Evolutionary conservation across 2,888 invertebrate genomes (phyloP).

Genomic region (Amaurobius ferox): DNA sequence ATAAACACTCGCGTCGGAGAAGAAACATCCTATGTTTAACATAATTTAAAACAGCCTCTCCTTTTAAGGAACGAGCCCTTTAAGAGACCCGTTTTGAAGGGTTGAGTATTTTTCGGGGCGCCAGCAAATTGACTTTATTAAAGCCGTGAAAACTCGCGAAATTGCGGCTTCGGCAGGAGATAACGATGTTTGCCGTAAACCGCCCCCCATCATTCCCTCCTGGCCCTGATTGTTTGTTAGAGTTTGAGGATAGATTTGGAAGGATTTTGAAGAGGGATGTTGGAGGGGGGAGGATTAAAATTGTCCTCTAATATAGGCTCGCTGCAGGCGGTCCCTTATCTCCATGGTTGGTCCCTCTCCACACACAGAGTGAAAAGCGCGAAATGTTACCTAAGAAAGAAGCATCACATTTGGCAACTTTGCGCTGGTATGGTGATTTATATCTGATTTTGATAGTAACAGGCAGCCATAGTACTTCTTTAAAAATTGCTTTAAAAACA

Average conservation of each 20-base stretch:
- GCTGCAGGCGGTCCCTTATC: conserved; percentile 46
- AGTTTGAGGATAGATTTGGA: conserved; percentile 10
- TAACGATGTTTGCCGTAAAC: conserved; percentile 44
- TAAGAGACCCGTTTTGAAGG: conserved; percentile 7
- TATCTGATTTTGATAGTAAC: too few species aligned
- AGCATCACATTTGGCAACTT: conserved; percentile 10
- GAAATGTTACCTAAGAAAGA: conserved; percentile 21
- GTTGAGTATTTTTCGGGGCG: conserved; percentile 15
- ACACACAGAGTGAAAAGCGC: conserved; percentile 51
- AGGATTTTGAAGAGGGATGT: conserved; percentile 43
- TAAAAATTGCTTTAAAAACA: too few species aligned
- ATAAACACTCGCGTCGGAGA: conserved; percentile 22
- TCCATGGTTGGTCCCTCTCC: conserved; percentile 17
- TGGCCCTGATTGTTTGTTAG: conserved; percentile 7
- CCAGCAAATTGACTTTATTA: conserved; percentile 23
- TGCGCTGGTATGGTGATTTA: too few species aligned
- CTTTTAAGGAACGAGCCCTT: conserved; percentile 34
- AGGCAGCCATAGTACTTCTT: too few species aligned
- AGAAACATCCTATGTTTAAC: conserved; percentile 54
- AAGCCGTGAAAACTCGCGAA: conserved; percentile 33
- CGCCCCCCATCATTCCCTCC: not conserved
- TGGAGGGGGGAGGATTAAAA: conserved; percentile 16
- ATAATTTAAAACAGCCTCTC: conserved; percentile 52
- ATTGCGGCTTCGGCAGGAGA: conserved; percentile 35
- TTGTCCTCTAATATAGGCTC: conserved; percentile 37